Conservation (phyloP, 1,140 invertebrate species). For the Aphis craccivora region DNA sequence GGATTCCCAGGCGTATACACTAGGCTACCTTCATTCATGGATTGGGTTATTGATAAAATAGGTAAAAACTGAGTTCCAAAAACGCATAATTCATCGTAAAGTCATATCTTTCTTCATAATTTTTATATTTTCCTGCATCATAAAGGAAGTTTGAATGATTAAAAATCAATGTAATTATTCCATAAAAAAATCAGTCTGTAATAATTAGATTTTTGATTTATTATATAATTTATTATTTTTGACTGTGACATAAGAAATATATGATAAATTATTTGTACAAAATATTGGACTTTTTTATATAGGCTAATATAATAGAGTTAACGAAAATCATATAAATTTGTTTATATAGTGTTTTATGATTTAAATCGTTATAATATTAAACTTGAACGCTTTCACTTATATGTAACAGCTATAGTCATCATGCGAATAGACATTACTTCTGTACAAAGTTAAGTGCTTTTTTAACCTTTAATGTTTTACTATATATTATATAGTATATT, state of each 20-base stretch:
- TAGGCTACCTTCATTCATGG: constrained; percentile 75
- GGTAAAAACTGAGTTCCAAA: neutral
- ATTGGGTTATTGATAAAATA: constrained; percentile 76
- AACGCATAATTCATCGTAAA: neutral
- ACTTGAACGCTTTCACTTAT: neutral
- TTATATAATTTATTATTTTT: neutral
- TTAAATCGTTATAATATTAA: neutral
- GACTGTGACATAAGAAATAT: neutral
- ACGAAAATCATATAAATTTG: neutral
- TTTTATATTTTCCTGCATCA: neutral
- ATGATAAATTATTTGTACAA: neutral
- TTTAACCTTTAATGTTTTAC: no score
- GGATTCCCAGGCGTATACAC: constrained; percentile 84
- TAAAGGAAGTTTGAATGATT: neutral
- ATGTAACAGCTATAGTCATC: no score
- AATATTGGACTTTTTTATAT: neutral
- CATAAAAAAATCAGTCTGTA: neutral
- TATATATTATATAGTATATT: no score
- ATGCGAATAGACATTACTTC: no score
- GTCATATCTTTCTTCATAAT: neutral
- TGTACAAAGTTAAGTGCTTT: no score
- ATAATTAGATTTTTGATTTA: neutral
- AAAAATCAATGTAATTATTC: neutral
- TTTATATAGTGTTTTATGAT: neutral
- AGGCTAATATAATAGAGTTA: neutral